Base-by-base conservation (phyloP, 2,113 vertebrate species). In the Cryptoleucopteryx plumbea region DNA sequence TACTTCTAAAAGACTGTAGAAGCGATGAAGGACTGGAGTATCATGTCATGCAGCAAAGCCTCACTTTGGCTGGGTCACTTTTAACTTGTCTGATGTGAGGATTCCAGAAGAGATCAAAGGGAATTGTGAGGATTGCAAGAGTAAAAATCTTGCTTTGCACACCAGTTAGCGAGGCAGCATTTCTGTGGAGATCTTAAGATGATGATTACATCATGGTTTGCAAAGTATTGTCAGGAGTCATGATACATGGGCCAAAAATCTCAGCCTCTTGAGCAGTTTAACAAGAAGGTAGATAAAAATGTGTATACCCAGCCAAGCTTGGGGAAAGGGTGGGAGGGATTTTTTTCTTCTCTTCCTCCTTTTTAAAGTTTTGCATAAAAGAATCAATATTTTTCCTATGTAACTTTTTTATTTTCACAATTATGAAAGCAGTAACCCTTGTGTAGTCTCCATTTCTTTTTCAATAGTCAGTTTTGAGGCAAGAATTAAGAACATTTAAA, bases 81-180 rank as follows among this genome's bases (percentile, higher is more conserved):
- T 32, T 40, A 32, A 36, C 12, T 71, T 82, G n/a, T 31, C 27
- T 77, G 63, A 19, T 34, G 25, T n/a, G 32, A 77, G 52, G 47
- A 59, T 48, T 61, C 63, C 32, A 56, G 63, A 50, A 61, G 27
- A 61, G 32, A 61, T 38, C 19, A 61, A 43, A 71, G 17, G 32
- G 16, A 55, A 43, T 13, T 42, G 13, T 66, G 45, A 66, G 40
- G 40, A 43, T 2, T 25, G 70, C 42, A 71, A 77, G 70, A 27
- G 38, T 75, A 11, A 59, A 84, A 68, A 10, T n/a, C 38, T 34
- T 14, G 31, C 45, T 53, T 29, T 68, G 55, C 31, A 21, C 38
- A 10, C 17, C 0, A 0, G 29, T 80, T 50, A 40, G 10, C 17
- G 4, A 0, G 47, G 66, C 32, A n/a, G 42, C 17, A 3, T 67